phyloP scores from a whole-genome alignment of 2,888 invertebrate species.

The Himalopsyche japonica region DNA sequence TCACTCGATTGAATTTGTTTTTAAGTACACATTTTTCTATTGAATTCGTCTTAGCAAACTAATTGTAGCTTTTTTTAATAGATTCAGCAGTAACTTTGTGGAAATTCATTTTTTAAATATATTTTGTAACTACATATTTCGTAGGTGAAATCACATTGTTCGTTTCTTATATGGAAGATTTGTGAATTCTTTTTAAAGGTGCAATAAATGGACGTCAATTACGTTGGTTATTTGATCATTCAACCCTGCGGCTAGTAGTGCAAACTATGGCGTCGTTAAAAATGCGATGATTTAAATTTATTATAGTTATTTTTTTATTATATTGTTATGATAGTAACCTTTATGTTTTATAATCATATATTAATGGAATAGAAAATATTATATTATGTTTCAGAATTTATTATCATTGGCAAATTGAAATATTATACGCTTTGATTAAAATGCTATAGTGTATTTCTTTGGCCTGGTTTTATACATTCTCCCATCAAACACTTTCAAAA shows the following conservation, averaged over 20 bases:
- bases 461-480: neutral
- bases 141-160: too few species aligned
- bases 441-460: neutral
- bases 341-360: neutral
- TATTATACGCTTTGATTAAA: neutral
- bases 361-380: neutral
- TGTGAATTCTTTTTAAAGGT: too few species aligned
- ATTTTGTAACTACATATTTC: too few species aligned
- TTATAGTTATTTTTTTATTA: neutral
- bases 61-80: neutral
- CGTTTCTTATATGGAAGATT: too few species aligned
- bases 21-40: neutral
- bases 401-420: neutral
- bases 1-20: neutral
- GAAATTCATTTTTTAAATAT: too few species aligned
- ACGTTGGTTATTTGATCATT: neutral
- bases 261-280: neutral
- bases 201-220: too few species aligned
- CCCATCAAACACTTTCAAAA: neutral
- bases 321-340: neutral
- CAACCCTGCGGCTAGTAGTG: neutral
- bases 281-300: neutral
- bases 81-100: too few species aligned
- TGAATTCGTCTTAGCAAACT: neutral
- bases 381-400: neutral